Conservation (phyloP, 2,888 invertebrate genomes). For the Lasioglossum vierecki region DNA sequence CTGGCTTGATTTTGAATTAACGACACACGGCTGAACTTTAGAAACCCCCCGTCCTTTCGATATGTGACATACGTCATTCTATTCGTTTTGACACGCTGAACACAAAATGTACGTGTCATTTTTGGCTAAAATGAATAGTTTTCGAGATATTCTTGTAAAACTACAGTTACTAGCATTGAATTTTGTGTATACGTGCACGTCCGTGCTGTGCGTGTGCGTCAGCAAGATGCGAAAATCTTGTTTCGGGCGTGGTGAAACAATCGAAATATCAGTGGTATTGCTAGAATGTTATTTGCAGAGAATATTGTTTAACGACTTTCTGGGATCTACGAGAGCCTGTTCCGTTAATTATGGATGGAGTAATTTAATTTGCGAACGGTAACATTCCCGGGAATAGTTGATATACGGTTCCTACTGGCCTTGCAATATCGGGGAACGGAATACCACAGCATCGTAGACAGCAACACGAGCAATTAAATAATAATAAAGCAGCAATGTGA, state of each 20-base stretch:
- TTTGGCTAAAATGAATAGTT: too few relatives aligned
- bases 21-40: too few relatives aligned
- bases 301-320: not conserved
- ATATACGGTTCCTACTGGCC: not conserved
- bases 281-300: not conserved
- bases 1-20: too few relatives aligned
- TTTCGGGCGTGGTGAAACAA: not conserved
- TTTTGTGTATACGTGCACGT: too few relatives aligned
- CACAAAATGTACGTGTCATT: too few relatives aligned
- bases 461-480: not conserved
- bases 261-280: not conserved
- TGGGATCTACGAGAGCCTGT: not conserved
- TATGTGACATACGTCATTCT: too few relatives aligned
- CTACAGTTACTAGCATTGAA: too few relatives aligned
- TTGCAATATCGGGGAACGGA: not conserved
- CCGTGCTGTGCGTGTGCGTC: too few relatives aligned
- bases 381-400: not conserved
- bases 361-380: not conserved
- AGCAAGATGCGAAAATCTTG: too few relatives aligned
- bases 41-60: too few relatives aligned
- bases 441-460: not conserved
- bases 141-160: too few relatives aligned
- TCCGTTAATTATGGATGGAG: not conserved
- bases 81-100: too few relatives aligned
- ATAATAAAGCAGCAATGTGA: not conserved